Evolutionary conservation across 2,797 vertebrate genomes (phyloP).

Genomic region (Spatula versicolor): DNA sequence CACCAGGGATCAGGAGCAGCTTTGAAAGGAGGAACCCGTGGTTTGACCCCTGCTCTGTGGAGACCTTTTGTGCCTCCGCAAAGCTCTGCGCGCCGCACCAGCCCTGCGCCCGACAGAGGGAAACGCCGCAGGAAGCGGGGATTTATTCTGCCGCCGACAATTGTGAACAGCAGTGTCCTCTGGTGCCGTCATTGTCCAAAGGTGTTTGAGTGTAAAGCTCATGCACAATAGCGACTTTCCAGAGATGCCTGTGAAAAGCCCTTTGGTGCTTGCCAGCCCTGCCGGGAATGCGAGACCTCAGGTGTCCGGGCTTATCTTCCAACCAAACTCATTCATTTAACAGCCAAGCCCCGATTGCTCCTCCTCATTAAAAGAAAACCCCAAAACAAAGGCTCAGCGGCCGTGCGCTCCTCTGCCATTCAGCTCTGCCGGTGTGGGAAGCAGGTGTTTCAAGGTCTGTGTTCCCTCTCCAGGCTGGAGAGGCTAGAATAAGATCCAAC

Average conservation of each 20-base stretch:
- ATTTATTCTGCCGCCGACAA: slow-evolving; percentile 41
- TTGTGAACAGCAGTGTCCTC: slow-evolving; percentile 47
- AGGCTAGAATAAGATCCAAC: neutral
- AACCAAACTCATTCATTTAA: slow-evolving; percentile 55
- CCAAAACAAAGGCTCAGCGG: slow-evolving; percentile 42
- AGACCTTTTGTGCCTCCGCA: slow-evolving; percentile 62
- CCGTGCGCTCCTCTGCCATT: slow-evolving; percentile 1
- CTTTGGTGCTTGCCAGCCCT: slow-evolving; percentile 42
- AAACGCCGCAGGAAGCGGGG: slow-evolving; percentile 42
- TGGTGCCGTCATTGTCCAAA: slow-evolving; percentile 71
- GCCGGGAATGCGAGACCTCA: slow-evolving; percentile 50
- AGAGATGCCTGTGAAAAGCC: slow-evolving; percentile 12
- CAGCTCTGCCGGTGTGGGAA: neutral
- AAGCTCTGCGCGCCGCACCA: neutral
- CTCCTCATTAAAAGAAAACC: slow-evolving; percentile 57
- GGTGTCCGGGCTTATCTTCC: slow-evolving; percentile 61
- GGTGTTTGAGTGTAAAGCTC: slow-evolving; percentile 71
- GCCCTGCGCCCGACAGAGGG: neutral
- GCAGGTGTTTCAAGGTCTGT: slow-evolving; percentile 25
- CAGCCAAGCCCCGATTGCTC: slow-evolving; percentile 5
- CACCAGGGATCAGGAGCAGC: slow-evolving; percentile 24
- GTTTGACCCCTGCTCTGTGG: slow-evolving; percentile 62
- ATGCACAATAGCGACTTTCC: slow-evolving; percentile 47
- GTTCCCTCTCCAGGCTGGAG: slow-evolving; percentile 39
- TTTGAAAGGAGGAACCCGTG: slow-evolving; percentile 47